phyloP scores from a whole-genome alignment of 2,113 vertebrate species.

The Sander vitreus region DNA sequence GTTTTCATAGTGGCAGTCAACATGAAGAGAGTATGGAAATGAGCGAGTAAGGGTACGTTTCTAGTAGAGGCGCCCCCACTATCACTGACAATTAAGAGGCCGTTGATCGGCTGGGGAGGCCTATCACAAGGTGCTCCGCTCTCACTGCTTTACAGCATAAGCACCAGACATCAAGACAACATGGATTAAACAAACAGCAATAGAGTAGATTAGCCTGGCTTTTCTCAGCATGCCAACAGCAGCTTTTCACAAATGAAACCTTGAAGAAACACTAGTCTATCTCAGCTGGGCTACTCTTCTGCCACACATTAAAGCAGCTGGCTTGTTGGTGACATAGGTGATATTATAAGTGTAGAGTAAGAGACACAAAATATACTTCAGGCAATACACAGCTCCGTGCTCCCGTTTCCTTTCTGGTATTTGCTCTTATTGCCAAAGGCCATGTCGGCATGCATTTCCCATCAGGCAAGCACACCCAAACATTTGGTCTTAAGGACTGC shows the following conservation, averaged over 20 bases:
- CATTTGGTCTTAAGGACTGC: not conserved
- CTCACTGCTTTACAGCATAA: not conserved
- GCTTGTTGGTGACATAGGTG: not conserved
- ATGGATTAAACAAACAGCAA: constrained; percentile 27
- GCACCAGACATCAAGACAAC: constrained; percentile 1
- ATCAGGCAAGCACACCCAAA: constrained; percentile 37
- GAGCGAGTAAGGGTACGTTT: not conserved
- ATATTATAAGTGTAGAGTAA: constrained; percentile 4
- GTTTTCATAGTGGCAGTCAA: constrained; percentile 7
- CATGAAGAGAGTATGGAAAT: constrained; percentile 23
- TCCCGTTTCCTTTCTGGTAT: constrained; percentile 18
- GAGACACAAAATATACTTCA: constrained; percentile 6
- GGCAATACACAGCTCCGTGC: not conserved
- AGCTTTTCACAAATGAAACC: not conserved
- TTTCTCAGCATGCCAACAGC: not conserved
- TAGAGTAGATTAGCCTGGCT: not conserved
- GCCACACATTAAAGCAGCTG: not conserved
- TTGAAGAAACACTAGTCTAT: not conserved
- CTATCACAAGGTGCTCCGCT: not conserved
- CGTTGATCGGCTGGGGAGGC: constrained; percentile 19
- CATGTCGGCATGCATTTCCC: constrained; percentile 38
- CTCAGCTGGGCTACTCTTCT: not conserved
- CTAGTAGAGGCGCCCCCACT: not conserved
- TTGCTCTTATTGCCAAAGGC: constrained; percentile 28
- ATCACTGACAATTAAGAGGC: constrained; percentile 7